Evolutionary conservation across 2,888 invertebrate genomes (phyloP).

Genomic region (Oegoconia quadripuncta): DNA sequence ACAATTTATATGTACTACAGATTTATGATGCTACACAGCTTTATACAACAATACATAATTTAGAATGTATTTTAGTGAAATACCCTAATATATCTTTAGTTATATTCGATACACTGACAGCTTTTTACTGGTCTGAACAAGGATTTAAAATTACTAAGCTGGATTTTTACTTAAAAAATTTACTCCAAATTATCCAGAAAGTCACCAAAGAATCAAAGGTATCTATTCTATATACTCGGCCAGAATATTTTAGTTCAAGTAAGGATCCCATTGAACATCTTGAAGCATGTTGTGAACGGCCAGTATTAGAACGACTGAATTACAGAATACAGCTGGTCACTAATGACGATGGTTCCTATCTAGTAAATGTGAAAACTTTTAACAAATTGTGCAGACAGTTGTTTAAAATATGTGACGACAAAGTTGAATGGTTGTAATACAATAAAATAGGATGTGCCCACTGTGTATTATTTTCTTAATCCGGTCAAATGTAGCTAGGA

Average conservation of each 20-base stretch:
- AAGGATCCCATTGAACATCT: conserved; percentile 43
- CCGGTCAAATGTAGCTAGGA: no score
- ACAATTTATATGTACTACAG: conserved; percentile 48
- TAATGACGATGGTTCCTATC: conserved; percentile 21
- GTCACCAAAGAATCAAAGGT: conserved; percentile 69
- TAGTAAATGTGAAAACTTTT: conserved; percentile 32
- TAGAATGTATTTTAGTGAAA: conserved; percentile 57
- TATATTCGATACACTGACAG: conserved; percentile 63
- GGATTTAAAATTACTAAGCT: conserved; percentile 63
- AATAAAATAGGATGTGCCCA: no score
- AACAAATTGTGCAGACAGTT: conserved; percentile 24
- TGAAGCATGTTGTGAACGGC: conserved; percentile 34
- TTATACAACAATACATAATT: conserved; percentile 56
- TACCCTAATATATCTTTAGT: conserved; percentile 57
- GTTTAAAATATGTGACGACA: conserved; percentile 30
- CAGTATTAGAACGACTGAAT: conserved; percentile 44
- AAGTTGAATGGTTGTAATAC: conserved; percentile 27
- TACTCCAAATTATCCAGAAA: conserved; percentile 59
- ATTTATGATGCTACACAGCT: conserved; percentile 64
- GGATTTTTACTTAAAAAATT: conserved; percentile 69
- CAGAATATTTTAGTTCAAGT: conserved; percentile 67
- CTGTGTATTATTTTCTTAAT: no score
- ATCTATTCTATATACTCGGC: conserved; percentile 72
- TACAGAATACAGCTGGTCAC: conserved; percentile 52
- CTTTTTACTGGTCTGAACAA: conserved; percentile 77